A percentile compares a stretch with the other conserved stretches of the same genome.
Conservation (phyloP, 1,140 invertebrate species). For the Bradysia coprophila region DNA sequence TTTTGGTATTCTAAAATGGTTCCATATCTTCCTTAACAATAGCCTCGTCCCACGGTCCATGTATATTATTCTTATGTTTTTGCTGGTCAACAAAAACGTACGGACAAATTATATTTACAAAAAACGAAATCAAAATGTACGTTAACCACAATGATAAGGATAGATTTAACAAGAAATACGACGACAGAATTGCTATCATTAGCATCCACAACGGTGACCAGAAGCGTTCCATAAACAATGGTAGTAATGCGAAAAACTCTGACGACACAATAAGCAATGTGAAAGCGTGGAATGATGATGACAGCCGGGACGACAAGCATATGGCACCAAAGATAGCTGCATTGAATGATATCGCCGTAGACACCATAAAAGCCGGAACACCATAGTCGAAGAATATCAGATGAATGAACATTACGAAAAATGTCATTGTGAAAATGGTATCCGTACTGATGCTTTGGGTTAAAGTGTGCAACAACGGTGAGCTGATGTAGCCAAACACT, state of each 20-base stretch:
- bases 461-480: constrained; percentile 81
- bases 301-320: constrained; percentile 79
- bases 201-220: constrained; percentile 19
- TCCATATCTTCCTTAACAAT: constrained; percentile 45
- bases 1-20: too few relatives aligned
- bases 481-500: constrained; percentile 66
- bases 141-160: constrained; percentile 34
- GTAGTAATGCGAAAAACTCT: constrained; percentile 74
- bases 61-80: constrained; percentile 79
- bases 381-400: constrained; percentile 87
- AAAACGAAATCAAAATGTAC: constrained; percentile 37
- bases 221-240: constrained; percentile 48
- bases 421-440: constrained; percentile 84
- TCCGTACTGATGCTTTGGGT: constrained; percentile 93
- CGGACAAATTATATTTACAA: constrained; percentile 60
- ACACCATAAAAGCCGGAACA: constrained; percentile 56
- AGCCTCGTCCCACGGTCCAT: constrained; percentile 93
- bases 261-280: constrained; percentile 71
- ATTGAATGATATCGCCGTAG: constrained; percentile 70
- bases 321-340: constrained; percentile 85
- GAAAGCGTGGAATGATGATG: constrained; percentile 71
- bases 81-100: constrained; percentile 62
- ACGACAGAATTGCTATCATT: constrained; percentile 14
- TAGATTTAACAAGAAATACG: constrained; percentile 29
- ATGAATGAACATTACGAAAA: constrained; percentile 73